A percentile compares a stretch with the other conserved stretches of the same genome.
Conservation (phyloP, 2,113 vertebrate species). For the Suricata suricatta region DNA sequence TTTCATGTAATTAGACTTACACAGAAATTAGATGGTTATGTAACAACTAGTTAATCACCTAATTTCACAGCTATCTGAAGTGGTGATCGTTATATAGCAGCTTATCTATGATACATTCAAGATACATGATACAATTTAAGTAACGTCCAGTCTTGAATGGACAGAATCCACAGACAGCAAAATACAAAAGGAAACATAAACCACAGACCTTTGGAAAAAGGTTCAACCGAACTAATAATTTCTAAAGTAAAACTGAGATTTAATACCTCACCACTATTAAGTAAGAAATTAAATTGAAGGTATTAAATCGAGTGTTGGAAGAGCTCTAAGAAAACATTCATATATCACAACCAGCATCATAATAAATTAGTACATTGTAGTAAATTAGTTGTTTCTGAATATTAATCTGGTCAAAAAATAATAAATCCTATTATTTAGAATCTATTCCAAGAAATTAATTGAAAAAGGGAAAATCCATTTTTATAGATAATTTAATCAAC, state of each 20-base stretch:
- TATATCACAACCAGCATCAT: background rate
- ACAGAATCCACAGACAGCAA: background rate
- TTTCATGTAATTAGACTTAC: too few relatives aligned
- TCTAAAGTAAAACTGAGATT: background rate
- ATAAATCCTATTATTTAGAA: background rate
- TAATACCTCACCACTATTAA: background rate
- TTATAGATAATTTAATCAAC: background rate
- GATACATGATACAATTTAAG: too few relatives aligned
- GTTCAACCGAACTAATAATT: background rate
- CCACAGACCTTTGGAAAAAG: background rate
- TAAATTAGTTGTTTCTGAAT: background rate
- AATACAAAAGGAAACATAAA: background rate
- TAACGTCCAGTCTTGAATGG: background rate
- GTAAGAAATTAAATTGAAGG: background rate
- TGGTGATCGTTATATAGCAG: too few relatives aligned
- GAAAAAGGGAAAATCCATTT: background rate
- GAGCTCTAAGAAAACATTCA: background rate
- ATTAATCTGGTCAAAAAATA: background rate
- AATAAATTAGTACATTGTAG: background rate
- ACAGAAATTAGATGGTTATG: too few relatives aligned
- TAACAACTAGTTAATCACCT: too few relatives aligned
- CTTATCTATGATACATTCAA: too few relatives aligned
- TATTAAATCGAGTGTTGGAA: background rate
- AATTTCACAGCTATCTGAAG: too few relatives aligned
- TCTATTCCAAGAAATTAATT: background rate